Evolutionary conservation across 2,797 vertebrate species (phyloP), one percentile per base, ranked within the genome.

Genomic region (Furcifer pardalis): DNA sequence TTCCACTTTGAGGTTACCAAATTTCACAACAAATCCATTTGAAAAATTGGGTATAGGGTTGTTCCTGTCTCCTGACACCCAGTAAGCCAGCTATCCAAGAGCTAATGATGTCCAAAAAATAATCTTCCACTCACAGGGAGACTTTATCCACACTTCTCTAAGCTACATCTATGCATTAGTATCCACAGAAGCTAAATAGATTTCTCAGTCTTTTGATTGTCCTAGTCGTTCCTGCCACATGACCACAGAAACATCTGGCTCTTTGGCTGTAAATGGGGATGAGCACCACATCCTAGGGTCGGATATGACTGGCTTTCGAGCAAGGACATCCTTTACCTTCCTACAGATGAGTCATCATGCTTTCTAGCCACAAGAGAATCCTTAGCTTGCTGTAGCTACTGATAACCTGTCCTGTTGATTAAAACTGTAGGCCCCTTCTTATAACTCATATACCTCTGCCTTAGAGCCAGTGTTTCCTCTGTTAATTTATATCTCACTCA

Each of bases 401-500:
- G 83, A 56, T 21, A 83, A 68, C 35, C 6, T n/a, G 15, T 86
- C 40, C 46, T 44, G 74, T 72, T 72, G 52, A 82, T 27, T 71
- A 46, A 62, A 62, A 71, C 27, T 56, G 27, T 49, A 84, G 25
- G 66, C 44, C 30, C 82, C 32, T 79, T 10, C 44, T 49, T 42
- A 59, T 79, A 60, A n/a, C 84, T 79, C 23, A 81, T 82, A 2
- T 87, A 79, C 56, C 12, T 74, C 42, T 79, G 77, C 77, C 52
- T 72, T 81, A 56, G 88, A 82, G 84, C 1, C 85, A 6, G 83
- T 13, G 5, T 79, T 83, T 78, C 68, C 73, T 82, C 60, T 82
- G 42, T 85, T 92, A 92, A 93, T 91, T 93, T 92, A 91, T 94
- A 92, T 91, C 81, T 68, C 85, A 46, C 86, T 87, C 49, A 79